These are phyloP conservation scores for Dicrurus megarhynchus DNA, from an alignment of 2,113 vertebrate genomes.

Conservation along the genomic window DNA sequence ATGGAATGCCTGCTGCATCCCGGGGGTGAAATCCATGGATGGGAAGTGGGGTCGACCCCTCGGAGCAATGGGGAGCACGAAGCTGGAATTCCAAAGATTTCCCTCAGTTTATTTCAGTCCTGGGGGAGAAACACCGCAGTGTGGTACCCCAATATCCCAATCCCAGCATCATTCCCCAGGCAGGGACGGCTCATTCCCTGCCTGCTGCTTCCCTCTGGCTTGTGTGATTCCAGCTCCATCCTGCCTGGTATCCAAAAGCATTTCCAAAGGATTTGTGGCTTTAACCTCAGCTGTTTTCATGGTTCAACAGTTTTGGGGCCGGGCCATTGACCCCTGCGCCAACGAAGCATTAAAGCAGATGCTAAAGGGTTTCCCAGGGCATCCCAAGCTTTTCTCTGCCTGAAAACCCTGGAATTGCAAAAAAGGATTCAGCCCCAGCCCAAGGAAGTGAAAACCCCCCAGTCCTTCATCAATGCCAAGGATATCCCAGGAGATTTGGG, in stretches of 20 bases:
- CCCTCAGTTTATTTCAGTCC: not conserved
- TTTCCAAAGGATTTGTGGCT: not conserved
- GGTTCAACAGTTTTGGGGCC: not conserved
- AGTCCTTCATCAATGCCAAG: not conserved
- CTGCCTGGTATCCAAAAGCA: not conserved
- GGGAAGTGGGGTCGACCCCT: fast-evolving
- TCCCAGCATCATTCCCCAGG: not conserved
- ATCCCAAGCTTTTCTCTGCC: not conserved
- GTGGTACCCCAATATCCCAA: not conserved
- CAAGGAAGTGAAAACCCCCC: not conserved
- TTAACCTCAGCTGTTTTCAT: not conserved
- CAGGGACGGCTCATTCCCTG: not conserved
- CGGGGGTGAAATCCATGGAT: not conserved
- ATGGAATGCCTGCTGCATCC: not conserved
- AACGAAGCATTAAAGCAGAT: not conserved
- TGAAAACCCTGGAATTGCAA: not conserved
- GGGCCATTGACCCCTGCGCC: not conserved
- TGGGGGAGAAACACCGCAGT: fast-evolving
- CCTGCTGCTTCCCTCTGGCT: not conserved
- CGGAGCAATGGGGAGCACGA: not conserved
- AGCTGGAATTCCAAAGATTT: not conserved
- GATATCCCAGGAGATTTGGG: not conserved
- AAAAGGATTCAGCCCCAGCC: not conserved
- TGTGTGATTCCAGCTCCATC: not conserved
- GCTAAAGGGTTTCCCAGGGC: not conserved